Percentiles rank a stretch among this genome's conserved stretches.
Conservation (phyloP, 2,888 invertebrate genomes). For the Heliconius charithonia region DNA sequence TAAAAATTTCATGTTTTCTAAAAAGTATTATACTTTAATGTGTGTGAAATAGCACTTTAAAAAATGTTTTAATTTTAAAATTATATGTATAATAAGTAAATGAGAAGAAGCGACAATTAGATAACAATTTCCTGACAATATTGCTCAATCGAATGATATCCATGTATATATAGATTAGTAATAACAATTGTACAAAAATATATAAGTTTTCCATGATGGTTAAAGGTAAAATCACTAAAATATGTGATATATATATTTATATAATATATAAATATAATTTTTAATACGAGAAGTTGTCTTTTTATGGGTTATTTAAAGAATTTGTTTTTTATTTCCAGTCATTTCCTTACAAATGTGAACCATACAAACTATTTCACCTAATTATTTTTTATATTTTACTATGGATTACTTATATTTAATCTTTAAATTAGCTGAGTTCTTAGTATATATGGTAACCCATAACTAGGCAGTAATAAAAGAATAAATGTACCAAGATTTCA, state of each 20-base stretch:
- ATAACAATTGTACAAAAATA: slow-evolving; percentile 19
- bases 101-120: background rate
- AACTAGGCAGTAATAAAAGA: background rate
- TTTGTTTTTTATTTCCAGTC: background rate
- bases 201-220: slow-evolving; percentile 29
- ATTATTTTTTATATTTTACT: background rate
- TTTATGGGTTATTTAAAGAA: slow-evolving; percentile 15
- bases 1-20: too few species aligned
- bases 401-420: background rate
- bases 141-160: slow-evolving; percentile 34
- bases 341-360: background rate
- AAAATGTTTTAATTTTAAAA: slow-evolving; percentile 6
- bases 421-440: background rate
- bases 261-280: slow-evolving; percentile 20
- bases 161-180: slow-evolving; percentile 29
- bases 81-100: background rate
- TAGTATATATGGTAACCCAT: slow-evolving; percentile 5
- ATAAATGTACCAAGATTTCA: slow-evolving; percentile 15
- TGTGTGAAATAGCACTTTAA: too few species aligned
- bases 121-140: background rate
- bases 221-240: slow-evolving; percentile 23
- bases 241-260: slow-evolving; percentile 38
- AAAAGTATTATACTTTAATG: too few species aligned
- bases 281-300: slow-evolving; percentile 21
- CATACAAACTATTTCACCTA: background rate